These are phyloP conservation scores for Microtus richardsoni DNA, from an alignment of 2,113 vertebrate species.

Conservation along the genomic window DNA sequence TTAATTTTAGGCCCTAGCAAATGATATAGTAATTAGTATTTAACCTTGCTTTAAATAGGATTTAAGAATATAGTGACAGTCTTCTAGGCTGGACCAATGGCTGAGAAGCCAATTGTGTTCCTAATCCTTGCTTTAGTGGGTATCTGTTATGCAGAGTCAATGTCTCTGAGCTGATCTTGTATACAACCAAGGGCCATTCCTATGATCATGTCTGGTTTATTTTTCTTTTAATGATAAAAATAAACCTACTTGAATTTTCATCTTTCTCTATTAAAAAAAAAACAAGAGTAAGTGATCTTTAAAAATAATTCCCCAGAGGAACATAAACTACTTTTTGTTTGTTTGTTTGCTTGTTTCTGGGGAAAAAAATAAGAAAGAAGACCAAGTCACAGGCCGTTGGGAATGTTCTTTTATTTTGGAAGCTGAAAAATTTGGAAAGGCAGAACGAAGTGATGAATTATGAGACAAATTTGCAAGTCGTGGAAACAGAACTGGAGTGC, in stretches of 20 bases:
- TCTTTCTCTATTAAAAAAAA: not conserved
- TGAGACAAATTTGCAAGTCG: constrained; percentile 18
- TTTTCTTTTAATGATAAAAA: constrained; percentile 1
- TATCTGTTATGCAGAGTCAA: not conserved
- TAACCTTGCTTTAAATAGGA: not conserved
- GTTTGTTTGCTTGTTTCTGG: not conserved
- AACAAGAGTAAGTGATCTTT: not conserved
- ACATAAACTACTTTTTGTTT: constrained; percentile 2
- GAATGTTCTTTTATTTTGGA: constrained; percentile 44
- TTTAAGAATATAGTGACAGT: constrained; percentile 22
- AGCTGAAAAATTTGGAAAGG: constrained; percentile 14
- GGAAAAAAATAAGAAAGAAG: not conserved
- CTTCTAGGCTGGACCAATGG: not conserved
- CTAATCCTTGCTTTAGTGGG: not conserved
- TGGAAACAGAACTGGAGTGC: constrained; percentile 31
- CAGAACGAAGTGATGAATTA: not conserved
- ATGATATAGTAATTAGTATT: not conserved
- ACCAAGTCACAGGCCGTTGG: not conserved
- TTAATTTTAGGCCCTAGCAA: not conserved
- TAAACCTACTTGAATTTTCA: not conserved
- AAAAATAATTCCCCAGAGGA: constrained; percentile 40
- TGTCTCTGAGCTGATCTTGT: not conserved
- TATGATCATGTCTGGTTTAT: not conserved
- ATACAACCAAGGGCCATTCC: not conserved
- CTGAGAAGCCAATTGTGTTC: not conserved